Evolutionary conservation across 2,797 vertebrate genomes (phyloP), one percentile per base, ranked within the genome.

Genomic region (Perodicticus potto): DNA sequence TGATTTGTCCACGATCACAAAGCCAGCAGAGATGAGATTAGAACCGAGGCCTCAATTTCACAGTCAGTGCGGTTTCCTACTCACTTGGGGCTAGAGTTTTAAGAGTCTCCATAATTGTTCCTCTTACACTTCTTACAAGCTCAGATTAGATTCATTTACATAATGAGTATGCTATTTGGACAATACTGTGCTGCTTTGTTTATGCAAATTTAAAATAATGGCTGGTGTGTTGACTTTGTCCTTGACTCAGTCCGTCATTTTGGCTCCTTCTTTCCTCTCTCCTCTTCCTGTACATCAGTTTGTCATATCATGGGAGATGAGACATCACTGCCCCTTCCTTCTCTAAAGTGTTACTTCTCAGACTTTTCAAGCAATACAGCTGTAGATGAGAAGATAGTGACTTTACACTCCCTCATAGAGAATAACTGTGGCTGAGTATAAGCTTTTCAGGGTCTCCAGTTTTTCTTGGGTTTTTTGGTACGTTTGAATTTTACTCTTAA

Each of bases 291-390:
- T 90, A 17, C 3, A 0, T 32, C 40, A 61, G 20, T 49, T 85
- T 27, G 43, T 94, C 14, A 9, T 8, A 9, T 76, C 16, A 9
- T 59, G 27, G 69, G 5, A 74, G 53, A 20, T 40, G 59, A 89
- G 34, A 55, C 45, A 22, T 37, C 34, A 63, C 53, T 92, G 67
- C 32, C 32, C 20, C 40, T 93, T 89, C 70, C 27, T 91, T 96
- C 86, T 94, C 74, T 94, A 84, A 77, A 89, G 53, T 32, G 43
- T 67, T 43, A 27, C n/a, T 83, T 91, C 32, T 90, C 45, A 90
- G 63, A 78, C 70, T 87, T 92, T 88, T 81, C 14, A 80, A 7
- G n/a, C 29, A 37, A 20, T 20, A 29, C 53, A 87, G 11, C 69
- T 65, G 0, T 86, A n/a, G 25, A 53, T 14, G 20, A 92, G 23